A percentile compares a stretch with the other conserved stretches of the same genome.
These are phyloP conservation scores for Oeneis ivallda DNA, from an alignment of 2,888 invertebrate genomes.

Conservation along the genomic window DNA sequence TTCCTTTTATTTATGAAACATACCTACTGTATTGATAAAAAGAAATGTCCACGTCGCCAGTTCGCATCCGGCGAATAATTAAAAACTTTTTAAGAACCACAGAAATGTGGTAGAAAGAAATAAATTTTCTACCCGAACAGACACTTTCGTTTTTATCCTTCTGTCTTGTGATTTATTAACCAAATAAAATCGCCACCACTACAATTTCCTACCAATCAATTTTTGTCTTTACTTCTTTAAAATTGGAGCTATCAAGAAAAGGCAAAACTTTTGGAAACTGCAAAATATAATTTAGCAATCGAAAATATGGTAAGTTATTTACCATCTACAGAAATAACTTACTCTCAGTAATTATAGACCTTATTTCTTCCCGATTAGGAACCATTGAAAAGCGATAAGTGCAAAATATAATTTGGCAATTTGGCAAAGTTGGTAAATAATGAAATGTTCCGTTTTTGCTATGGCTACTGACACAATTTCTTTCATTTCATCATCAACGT, in stretches of 20 bases:
- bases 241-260: constrained; percentile 41
- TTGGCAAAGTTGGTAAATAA: constrained; percentile 39
- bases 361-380: constrained; percentile 42
- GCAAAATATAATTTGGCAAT: constrained; percentile 23
- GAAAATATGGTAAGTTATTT: too few species aligned
- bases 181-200: constrained; percentile 49
- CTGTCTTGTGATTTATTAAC: constrained; percentile 63
- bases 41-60: constrained; percentile 49
- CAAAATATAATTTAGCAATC: constrained; percentile 21
- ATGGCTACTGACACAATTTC: constrained; percentile 42
- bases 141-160: constrained; percentile 72
- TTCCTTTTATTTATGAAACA: constrained; percentile 3
- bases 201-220: constrained; percentile 40
- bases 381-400: constrained; percentile 33
- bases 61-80: constrained; percentile 75
- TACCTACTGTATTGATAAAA: constrained; percentile 51
- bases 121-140: constrained; percentile 71
- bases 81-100: constrained; percentile 71
- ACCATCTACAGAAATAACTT: too few species aligned
- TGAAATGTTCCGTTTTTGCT: constrained; percentile 52
- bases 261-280: constrained; percentile 13
- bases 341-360: constrained; percentile 40
- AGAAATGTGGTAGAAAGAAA: constrained; percentile 70
- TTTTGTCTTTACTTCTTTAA: constrained; percentile 42
- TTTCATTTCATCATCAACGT: too few species aligned